Evolutionary conservation across 2,888 invertebrate genomes (phyloP).

Genomic region (Drymonia ruficornis): DNA sequence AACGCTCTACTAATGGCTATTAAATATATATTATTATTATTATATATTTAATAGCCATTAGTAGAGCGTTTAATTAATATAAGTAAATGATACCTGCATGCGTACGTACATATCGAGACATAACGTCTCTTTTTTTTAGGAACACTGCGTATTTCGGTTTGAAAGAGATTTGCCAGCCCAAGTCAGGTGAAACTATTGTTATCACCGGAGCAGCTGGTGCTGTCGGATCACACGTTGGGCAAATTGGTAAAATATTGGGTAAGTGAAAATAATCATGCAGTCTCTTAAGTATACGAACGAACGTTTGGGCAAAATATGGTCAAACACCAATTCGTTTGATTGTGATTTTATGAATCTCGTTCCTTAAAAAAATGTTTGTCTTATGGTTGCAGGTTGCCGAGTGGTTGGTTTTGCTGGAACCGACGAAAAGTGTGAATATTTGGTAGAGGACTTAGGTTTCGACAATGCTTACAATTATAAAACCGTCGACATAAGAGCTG

Average conservation of each 20-base stretch:
- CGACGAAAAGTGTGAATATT: conserved; percentile 89
- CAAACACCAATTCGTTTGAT: not conserved
- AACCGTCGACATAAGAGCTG: conserved; percentile 81
- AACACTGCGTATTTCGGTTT: conserved; percentile 91
- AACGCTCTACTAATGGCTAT: too few species aligned
- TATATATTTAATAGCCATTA: too few species aligned
- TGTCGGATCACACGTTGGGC: conserved; percentile 91
- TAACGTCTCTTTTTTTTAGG: conserved; percentile 59
- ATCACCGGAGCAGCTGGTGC: conserved; percentile 91
- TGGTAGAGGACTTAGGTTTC: conserved; percentile 87
- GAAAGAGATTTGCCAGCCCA: conserved; percentile 88
- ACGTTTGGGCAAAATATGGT: not conserved
- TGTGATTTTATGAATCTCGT: too few species aligned
- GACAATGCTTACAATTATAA: conserved; percentile 91
- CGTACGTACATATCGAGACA: not conserved
- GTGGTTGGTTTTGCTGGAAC: conserved; percentile 87
- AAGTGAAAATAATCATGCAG: conserved; percentile 14
- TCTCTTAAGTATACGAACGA: conserved; percentile 5
- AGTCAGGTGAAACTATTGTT: conserved; percentile 89
- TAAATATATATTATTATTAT: too few species aligned
- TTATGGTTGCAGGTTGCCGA: conserved; percentile 61
- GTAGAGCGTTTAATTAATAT: too few species aligned
- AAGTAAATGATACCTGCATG: too few species aligned
- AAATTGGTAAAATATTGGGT: conserved; percentile 90
- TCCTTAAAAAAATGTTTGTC: not conserved